These are phyloP conservation scores for Macrosoma leucophasiata DNA, from an alignment of 2,888 invertebrate species.

Conservation along the genomic window DNA sequence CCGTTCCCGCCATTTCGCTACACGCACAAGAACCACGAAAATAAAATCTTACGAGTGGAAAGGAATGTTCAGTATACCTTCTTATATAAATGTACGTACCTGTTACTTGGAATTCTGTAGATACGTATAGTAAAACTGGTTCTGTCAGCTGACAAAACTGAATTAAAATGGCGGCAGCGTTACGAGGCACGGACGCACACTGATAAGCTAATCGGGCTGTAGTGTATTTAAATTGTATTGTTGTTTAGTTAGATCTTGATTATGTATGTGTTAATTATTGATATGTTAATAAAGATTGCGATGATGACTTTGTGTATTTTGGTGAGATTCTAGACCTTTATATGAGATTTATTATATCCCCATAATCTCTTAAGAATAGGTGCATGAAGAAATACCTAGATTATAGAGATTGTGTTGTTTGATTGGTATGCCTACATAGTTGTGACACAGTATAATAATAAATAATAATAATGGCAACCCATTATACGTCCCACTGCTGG, in stretches of 20 bases:
- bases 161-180: conserved; percentile 45
- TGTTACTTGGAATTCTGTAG: conserved; percentile 54
- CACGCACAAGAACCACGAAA: conserved; percentile 34
- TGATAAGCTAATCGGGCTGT: conserved; percentile 38
- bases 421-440: too few species aligned
- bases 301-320: too few species aligned
- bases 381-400: too few species aligned
- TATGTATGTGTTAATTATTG: conserved; percentile 9
- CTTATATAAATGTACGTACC: conserved; percentile 40
- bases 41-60: conserved; percentile 37
- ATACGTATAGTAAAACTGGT: conserved; percentile 51
- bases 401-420: too few species aligned
- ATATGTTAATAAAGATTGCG: conserved; percentile 6
- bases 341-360: too few species aligned
- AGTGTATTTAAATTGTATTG: conserved; percentile 23
- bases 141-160: conserved; percentile 55
- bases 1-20: conserved; percentile 31
- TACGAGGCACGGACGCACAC: conserved; percentile 27
- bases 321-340: too few species aligned
- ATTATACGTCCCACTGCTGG: too few species aligned
- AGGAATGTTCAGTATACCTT: conserved; percentile 45
- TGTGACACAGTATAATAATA: too few species aligned
- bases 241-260: conserved; percentile 18
- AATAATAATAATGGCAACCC: too few species aligned
- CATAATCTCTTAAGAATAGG: too few species aligned